Conservation (phyloP, 2,888 invertebrate genomes). For the Imbricaverruca yamaguchii region DNA sequence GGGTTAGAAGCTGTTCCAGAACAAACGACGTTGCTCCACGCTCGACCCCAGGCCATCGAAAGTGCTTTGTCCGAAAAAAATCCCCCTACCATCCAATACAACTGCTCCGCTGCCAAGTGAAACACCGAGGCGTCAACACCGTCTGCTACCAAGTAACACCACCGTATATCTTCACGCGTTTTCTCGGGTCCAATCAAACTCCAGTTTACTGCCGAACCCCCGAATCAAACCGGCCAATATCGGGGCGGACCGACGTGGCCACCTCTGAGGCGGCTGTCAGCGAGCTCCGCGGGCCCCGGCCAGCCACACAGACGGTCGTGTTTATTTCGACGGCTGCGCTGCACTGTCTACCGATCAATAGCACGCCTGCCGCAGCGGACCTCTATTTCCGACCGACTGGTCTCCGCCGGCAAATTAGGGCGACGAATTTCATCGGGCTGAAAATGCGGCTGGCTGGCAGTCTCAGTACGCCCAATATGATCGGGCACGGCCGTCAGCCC, state of each 20-base stretch:
- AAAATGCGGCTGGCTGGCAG: not conserved
- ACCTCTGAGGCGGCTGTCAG: not conserved
- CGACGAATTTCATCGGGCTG: not conserved
- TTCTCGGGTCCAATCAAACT: constrained; percentile 15
- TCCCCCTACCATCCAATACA: too few species aligned
- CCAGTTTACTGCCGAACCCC: not conserved
- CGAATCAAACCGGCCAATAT: constrained; percentile 16
- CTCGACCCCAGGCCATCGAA: too few species aligned
- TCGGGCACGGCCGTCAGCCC: not conserved
- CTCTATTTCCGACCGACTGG: not conserved
- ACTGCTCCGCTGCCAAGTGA: not conserved
- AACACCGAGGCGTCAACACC: not conserved
- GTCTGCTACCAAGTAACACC: not conserved
- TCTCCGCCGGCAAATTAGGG: constrained; percentile 16
- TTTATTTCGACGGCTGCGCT: not conserved
- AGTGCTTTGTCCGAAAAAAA: too few species aligned
- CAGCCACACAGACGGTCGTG: not conserved
- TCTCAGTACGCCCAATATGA: too few species aligned
- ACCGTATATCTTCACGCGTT: not conserved
- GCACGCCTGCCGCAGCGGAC: not conserved
- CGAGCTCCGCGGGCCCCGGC: not conserved
- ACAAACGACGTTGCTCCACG: too few species aligned
- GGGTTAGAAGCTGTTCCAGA: too few species aligned
- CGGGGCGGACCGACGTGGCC: not conserved
- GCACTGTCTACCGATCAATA: not conserved